A percentile compares a stretch with the other conserved stretches of the same genome.
These are phyloP conservation scores for Chloroclysta siterata DNA, from an alignment of 2,888 invertebrate genomes.

Conservation along the genomic window DNA sequence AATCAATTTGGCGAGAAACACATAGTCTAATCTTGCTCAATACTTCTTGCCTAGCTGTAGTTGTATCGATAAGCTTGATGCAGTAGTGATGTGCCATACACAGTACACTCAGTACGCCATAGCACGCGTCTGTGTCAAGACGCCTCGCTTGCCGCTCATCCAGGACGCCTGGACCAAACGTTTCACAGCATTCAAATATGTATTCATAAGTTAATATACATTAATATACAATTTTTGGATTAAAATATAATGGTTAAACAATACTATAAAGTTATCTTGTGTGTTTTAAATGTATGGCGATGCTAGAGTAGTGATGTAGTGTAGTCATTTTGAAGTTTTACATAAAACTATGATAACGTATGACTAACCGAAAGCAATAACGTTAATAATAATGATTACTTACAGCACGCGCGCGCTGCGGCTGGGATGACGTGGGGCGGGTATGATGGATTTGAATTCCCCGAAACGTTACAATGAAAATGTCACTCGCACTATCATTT, in stretches of 20 bases:
- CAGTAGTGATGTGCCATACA: constrained; percentile 77
- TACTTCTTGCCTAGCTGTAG: constrained; percentile 75
- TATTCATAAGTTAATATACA: constrained; percentile 63
- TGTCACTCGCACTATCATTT: constrained; percentile 17
- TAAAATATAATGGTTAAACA: constrained; percentile 71
- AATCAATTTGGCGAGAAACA: constrained; percentile 60
- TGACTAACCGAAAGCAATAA: constrained; percentile 83
- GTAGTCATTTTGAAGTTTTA: constrained; percentile 84
- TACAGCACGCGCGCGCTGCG: constrained; percentile 77
- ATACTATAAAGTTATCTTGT: constrained; percentile 71
- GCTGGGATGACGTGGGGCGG: constrained; percentile 29
- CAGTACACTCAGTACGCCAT: constrained; percentile 57
- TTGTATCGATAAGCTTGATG: constrained; percentile 60
- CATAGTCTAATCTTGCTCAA: constrained; percentile 77
- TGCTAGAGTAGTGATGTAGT: constrained; percentile 81
- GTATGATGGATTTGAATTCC: constrained; percentile 12
- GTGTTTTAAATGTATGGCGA: constrained; percentile 81
- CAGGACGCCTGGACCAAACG: constrained; percentile 76
- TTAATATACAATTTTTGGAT: constrained; percentile 35
- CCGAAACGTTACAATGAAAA: constrained; percentile 29
- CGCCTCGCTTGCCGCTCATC: constrained; percentile 66
- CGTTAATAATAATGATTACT: constrained; percentile 60
- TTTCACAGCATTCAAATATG: constrained; percentile 62
- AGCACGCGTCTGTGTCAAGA: constrained; percentile 59
- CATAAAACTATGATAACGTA: constrained; percentile 65